Conservation (phyloP, 2,113 vertebrate species). For the Siphamia tubifer region DNA sequence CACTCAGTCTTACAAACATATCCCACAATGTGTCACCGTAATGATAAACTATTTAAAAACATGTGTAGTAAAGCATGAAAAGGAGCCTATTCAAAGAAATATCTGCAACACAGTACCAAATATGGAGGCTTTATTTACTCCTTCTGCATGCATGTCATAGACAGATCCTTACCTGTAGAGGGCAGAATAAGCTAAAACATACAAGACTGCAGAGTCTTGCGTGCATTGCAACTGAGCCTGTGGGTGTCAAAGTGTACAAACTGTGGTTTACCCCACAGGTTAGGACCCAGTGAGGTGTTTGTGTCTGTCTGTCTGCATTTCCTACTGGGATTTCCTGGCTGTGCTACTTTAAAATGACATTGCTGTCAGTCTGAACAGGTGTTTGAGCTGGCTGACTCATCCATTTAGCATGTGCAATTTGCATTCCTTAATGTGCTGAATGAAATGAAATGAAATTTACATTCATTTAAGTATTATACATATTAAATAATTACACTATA, state of each 20-base stretch:
- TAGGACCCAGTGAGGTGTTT: background rate
- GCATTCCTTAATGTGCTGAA: conserved; percentile 36
- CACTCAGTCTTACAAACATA: background rate
- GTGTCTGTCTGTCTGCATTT: conserved; percentile 24
- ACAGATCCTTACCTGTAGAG: conserved; percentile 43
- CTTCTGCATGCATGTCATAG: background rate
- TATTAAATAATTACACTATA: background rate
- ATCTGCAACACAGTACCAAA: background rate
- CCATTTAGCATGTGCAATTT: conserved; percentile 34
- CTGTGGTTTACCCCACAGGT: background rate
- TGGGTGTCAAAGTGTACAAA: background rate
- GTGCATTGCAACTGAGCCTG: background rate
- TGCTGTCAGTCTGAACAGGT: conserved; percentile 46
- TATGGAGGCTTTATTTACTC: background rate
- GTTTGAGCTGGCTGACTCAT: conserved; percentile 61
- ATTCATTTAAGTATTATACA: no score
- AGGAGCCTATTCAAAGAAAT: background rate
- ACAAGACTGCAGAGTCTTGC: background rate
- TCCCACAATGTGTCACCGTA: background rate
- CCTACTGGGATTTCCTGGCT: conserved; percentile 34
- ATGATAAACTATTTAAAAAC: background rate
- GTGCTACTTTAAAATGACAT: conserved; percentile 42
- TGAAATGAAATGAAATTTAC: no score
- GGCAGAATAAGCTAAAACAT: conserved; percentile 44
- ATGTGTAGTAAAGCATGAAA: background rate